A percentile compares a stretch with the other conserved stretches of the same genome.
Evolutionary conservation across 2,888 invertebrate species (phyloP).

Genomic region (Melinaea menophilus): DNA sequence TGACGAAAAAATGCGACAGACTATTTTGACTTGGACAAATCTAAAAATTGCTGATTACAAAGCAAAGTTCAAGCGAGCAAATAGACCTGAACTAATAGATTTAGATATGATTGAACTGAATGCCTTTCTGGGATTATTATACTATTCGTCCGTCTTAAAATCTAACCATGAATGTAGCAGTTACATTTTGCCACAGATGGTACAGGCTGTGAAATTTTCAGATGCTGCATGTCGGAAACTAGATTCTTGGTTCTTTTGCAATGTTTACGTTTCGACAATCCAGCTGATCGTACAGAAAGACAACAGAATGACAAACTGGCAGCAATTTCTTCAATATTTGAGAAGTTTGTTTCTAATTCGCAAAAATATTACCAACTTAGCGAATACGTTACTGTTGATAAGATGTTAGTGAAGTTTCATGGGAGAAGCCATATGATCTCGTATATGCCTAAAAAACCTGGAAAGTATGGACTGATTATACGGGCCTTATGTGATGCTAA

Average conservation of each 20-base stretch:
- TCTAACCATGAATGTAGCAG: slow-evolving; percentile 22
- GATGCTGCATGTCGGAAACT: too few species aligned
- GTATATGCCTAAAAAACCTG: not conserved
- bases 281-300: not conserved
- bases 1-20: slow-evolving; percentile 2
- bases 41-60: not conserved
- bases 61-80: not conserved
- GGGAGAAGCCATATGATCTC: not conserved
- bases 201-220: slow-evolving; percentile 34
- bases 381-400: slow-evolving; percentile 7
- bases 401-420: not conserved
- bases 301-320: slow-evolving; percentile 10
- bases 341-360: slow-evolving; percentile 5
- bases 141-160: slow-evolving; percentile 23
- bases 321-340: slow-evolving; percentile 7
- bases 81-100: slow-evolving; percentile 7
- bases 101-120: slow-evolving; percentile 8
- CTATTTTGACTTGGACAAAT: not conserved
- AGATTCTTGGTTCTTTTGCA: too few species aligned
- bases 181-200: slow-evolving; percentile 30
- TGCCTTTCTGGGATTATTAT: slow-evolving; percentile 7
- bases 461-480: not conserved
- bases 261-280: slow-evolving; percentile 8
- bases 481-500: not conserved
- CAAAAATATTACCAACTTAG: slow-evolving; percentile 11